Base-by-base conservation (phyloP, 2,888 invertebrate genomes). In the Leptinotarsa rubiginosa region DNA sequence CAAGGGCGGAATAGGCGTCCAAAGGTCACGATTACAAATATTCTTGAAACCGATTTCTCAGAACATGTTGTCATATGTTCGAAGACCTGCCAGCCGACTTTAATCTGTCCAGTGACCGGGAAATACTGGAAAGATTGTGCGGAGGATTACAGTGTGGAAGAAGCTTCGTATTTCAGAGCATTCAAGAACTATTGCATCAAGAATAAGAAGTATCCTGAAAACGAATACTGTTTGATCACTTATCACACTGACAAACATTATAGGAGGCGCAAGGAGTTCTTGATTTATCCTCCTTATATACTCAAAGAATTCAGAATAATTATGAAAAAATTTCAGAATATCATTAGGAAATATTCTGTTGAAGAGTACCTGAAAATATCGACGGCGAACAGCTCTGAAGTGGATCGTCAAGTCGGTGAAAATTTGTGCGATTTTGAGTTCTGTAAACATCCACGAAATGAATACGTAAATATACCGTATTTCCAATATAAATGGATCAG, bases 31-130 rank as follows among this genome's bases (percentile, higher is more conserved):
- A 16, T 49, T 12, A 18, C 52, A n/a, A 41, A 67, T 10, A 22
- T 52, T 13, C 41, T 25, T n/a, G 52, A 52, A 1, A n/a, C 52
- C 16, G 31, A 15, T 22, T 12, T 12, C n/a, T 10, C 25, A n/a
- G 52, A 67, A 7, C 67, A 67, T 49, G 67, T 67, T 31, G 16
- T 67, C 16, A 67, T 67, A 22, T 67, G 67, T 31, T 25, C 52
- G 50, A 49, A 50, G 12, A 67, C 67, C n/a, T 67, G 67, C 20
- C 50, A 67, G 12, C 67, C 52, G 22, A 31, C 54, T 25, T 25
- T 67, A 3, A 52, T 52, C 1, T 67, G 67, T n/a, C 67, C 67
- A 10, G 5, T 67, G 12, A 67, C 67, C 3, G 31, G 52, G 1
- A 25, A n/a, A 13, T 54, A 67, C 50, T 67, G 67, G 67, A 67